A percentile compares a stretch with the other conserved stretches of the same genome.
phyloP scores from a whole-genome alignment of 1,140 invertebrate genomes.

The Calycopis cecrops region DNA sequence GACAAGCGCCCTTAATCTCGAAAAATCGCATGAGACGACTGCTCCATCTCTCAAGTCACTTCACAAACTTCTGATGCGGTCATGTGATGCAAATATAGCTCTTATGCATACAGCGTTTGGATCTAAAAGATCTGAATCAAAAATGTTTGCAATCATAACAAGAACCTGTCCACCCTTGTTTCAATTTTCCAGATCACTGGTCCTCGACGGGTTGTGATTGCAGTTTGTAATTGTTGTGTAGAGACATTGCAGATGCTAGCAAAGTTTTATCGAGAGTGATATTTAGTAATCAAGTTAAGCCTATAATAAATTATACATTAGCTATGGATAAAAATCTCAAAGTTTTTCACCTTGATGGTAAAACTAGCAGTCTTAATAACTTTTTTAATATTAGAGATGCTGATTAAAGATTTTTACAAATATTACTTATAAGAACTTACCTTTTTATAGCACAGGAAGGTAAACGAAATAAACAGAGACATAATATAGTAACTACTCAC shows the following conservation, averaged over 20 bases:
- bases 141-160: constrained; percentile 6
- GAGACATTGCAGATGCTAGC: constrained; percentile 39
- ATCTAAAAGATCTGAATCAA: background rate
- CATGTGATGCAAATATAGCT: constrained; percentile 7
- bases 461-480: too few relatives aligned
- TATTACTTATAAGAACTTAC: too few relatives aligned
- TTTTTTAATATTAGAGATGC: too few relatives aligned
- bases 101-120: background rate
- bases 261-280: constrained; percentile 14
- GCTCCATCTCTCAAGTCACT: constrained; percentile 4
- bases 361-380: too few relatives aligned
- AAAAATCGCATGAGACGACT: constrained; percentile 47
- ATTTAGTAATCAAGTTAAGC: background rate
- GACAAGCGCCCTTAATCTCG: too few relatives aligned
- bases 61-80: constrained; percentile 7
- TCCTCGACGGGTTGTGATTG: constrained; percentile 51
- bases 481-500: too few relatives aligned
- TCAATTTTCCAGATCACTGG: constrained; percentile 66
- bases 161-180: constrained; percentile 46
- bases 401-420: too few relatives aligned
- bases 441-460: too few relatives aligned
- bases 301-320: too few relatives aligned
- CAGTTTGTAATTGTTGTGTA: constrained; percentile 18
- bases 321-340: too few relatives aligned
- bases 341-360: too few relatives aligned